Base-by-base conservation (phyloP, 2,888 invertebrate species). In the Rhodophaea formosa region DNA sequence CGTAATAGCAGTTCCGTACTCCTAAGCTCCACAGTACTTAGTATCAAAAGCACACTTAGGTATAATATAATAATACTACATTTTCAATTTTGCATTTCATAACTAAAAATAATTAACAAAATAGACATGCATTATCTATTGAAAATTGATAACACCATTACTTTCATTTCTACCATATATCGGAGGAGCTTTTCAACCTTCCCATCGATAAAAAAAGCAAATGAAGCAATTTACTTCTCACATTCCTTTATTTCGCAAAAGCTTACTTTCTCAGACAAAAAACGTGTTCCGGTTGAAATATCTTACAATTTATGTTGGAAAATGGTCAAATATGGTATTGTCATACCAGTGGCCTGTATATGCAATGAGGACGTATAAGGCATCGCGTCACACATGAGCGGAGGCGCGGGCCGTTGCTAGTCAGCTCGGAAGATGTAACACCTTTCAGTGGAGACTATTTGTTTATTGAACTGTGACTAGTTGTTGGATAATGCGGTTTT, bases 251-350 rank as follows among this genome's bases (percentile, higher is more conserved):
- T 14, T 30, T 49, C 23, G n/a, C 30, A 8, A 49, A 30, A 30
- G 30, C 14, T 47, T 49, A 15, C 30, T 1, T 49, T 30, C 14
- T 8, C 2, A 49, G 12, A 45, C 17, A 8, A 49, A 29, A 23
- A 23, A 23, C 12, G 15, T 44, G 14, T 30, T 14, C n/a, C 30
- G 47, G 30, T 14, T 49, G 47, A 32, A 51, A 17, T 17, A 16
- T 47, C 51, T 14, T 8, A 7, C 16, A 35, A 16, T 35, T 51
- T 39, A 51, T 51, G 51, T 17, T 16, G 35, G 8, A 35, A 17
- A 35, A 51, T 51, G 35, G 35, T 35, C 51, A 35, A 51, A 51
- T 51, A 51, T 17, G 51, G 51, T 12, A 35, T 49, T 51, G 51
- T 51, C 35, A 35, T 51, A 35, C 49, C 7, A 35, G 29, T 29